Evolutionary conservation across 2,888 invertebrate genomes (phyloP), one percentile per base, ranked within the genome.

Genomic region (Buathra laborator): DNA sequence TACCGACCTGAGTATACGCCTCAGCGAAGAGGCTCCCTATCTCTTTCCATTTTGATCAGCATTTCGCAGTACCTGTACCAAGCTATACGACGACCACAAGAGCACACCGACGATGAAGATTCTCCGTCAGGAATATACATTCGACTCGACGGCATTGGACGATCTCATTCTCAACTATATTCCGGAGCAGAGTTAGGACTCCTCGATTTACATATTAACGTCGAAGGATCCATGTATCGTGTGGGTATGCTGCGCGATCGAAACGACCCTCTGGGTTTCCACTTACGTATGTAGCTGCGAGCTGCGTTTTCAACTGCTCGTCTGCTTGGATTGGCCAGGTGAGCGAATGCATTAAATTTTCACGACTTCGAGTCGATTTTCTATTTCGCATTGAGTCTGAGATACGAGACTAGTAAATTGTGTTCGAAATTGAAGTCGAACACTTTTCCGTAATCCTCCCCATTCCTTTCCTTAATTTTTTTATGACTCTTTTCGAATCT

Each of bases 161-260:
- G 59, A 62, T 72, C 72, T 74, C 81, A 37, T 77, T 84, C 81
- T 78, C 84, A 70, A 84, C 84, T 81, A 74, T 81, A 84, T 81
- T 51, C 81, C 24, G 68, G 19, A 77, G 81, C 56, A 48, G 77
- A 77, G 84, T 81, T 81, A 78, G 77, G 56, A 12, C 80, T 48
- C 53, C 77, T 78, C 81, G 81, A 84, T 84, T 84, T 84, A 81
- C 84, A 84, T 84, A 81, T 84, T 78, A 81, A 78, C 72, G 79
- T 37, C 48, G 62, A 71, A 16, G 43, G 71, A 62, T 48, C 48
- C 62, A 32, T 64, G 32, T 32, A 62, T 74, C 32, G 37, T 62
- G 32, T 32, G 62, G 44, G 46, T 29, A 56, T 67, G 43, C 53
- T 68, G 10, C n/a, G 43, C n/a, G 43, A 19, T 44, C 3, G 48